Base-by-base conservation (phyloP, 2,797 vertebrate genomes). In the Cirrhinus mrigala region DNA sequence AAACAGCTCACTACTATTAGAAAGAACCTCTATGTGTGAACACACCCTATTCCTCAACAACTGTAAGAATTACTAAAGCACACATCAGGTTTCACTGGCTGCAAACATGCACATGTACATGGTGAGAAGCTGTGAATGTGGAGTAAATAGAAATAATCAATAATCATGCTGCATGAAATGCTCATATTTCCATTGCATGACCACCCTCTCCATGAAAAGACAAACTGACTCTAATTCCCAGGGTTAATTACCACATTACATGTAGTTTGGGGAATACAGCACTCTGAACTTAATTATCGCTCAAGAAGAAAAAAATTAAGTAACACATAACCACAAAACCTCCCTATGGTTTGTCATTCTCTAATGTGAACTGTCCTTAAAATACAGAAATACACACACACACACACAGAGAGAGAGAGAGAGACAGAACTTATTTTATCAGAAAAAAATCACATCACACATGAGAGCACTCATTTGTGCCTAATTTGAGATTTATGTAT, bases 361-460 rank as follows among this genome's bases (percentile, higher is more conserved):
- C 78, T 79, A 73, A 81, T 82, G 88, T 85, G 80, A 56, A 40
- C 80, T 81, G 68, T 88, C 89, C 92, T 92, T 92, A 92, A 81
- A 83, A 82, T 80, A 44, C 71, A n/a, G 85, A 88, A 90, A 88
- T 68, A 88, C 87, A 70, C 81, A 46, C 44, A 46, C 44, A 46
- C 44, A 11, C 44, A 40, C 40, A 40, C 88, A 78, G 44, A 22
- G n/a, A n/a, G n/a, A n/a, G n/a, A n/a, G n/a, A n/a, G n/a, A n/a
- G 87, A 87, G 87, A 82, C 50, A 4, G 62, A 91, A 83, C 90
- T 89, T 90, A 91, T 92, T 92, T 92, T 91, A 5, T 20, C 4
- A 22, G 29, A 37, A 37, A 37, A 37, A 37, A 37, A 37, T n/a
- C n/a, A n/a, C n/a, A n/a, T n/a, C n/a, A n/a, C n/a, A n/a, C n/a